These are phyloP conservation scores for Diarsia rubi DNA, from an alignment of 2,888 invertebrate genomes.

Conservation along the genomic window DNA sequence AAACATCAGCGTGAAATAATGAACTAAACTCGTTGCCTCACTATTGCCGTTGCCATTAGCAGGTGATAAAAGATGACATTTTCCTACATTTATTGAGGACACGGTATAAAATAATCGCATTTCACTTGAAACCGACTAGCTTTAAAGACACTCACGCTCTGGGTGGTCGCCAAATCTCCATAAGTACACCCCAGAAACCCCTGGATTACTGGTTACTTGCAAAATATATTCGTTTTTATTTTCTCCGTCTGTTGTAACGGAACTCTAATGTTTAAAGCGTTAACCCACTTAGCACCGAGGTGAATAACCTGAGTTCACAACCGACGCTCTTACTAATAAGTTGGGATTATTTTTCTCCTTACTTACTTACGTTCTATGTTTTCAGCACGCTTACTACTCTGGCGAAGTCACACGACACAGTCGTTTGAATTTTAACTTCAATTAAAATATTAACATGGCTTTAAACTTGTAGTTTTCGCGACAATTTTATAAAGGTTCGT, in stretches of 20 bases:
- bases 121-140: not conserved
- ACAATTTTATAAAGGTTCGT: not conserved
- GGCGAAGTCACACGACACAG: constrained; percentile 5
- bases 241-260: not conserved
- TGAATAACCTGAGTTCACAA: not conserved
- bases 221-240: not conserved
- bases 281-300: constrained; percentile 32
- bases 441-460: not conserved
- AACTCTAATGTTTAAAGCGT: constrained; percentile 7
- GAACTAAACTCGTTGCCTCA: no score
- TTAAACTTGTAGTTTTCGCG: no score
- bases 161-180: not conserved
- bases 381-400: not conserved
- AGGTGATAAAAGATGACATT: not conserved
- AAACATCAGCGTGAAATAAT: not conserved
- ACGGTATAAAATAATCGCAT: not conserved
- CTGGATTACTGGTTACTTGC: not conserved
- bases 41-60: not conserved
- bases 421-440: no score
- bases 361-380: not conserved
- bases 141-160: not conserved
- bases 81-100: not conserved
- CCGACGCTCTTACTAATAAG: constrained; percentile 18
- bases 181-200: not conserved
- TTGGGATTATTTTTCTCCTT: constrained; percentile 1